A percentile compares a stretch with the other conserved stretches of the same genome.
phyloP scores from a whole-genome alignment of 2,113 vertebrate genomes.

The Rhea pennata region DNA sequence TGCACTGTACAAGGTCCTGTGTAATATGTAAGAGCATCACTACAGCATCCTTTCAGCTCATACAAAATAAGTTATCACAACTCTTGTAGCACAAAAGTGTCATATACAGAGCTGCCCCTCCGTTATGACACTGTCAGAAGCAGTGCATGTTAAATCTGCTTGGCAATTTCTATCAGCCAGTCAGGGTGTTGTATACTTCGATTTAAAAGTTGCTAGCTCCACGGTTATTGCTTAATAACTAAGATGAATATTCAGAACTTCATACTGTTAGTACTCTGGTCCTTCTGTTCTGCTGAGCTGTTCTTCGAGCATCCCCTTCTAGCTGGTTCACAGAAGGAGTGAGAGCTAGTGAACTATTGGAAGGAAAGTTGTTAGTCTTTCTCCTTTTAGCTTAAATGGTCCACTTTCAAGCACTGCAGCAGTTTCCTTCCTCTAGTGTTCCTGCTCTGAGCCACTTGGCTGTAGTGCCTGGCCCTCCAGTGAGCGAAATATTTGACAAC shows the following conservation, averaged over 20 bases:
- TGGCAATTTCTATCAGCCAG: not conserved
- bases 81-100: not conserved
- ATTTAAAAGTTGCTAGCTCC: too few relatives aligned
- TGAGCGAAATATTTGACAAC: not conserved
- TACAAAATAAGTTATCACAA: not conserved
- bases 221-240: not conserved
- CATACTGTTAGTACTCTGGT: rapidly evolving
- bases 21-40: not conserved
- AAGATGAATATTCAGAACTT: not conserved
- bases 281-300: not conserved
- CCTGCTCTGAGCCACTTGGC: not conserved
- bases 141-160: not conserved
- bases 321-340: not conserved
- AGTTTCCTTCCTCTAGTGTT: not conserved
- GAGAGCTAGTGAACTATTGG: not conserved
- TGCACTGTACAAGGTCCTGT: not conserved
- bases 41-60: not conserved
- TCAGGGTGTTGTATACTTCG: not conserved
- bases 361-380: not conserved
- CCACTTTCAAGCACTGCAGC: not conserved
- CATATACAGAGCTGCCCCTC: not conserved
- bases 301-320: not conserved
- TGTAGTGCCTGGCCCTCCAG: not conserved
- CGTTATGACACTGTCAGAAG: not conserved
- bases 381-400: not conserved